phyloP scores from a whole-genome alignment of 2,797 vertebrate species.

The Jordanella pulchra region DNA sequence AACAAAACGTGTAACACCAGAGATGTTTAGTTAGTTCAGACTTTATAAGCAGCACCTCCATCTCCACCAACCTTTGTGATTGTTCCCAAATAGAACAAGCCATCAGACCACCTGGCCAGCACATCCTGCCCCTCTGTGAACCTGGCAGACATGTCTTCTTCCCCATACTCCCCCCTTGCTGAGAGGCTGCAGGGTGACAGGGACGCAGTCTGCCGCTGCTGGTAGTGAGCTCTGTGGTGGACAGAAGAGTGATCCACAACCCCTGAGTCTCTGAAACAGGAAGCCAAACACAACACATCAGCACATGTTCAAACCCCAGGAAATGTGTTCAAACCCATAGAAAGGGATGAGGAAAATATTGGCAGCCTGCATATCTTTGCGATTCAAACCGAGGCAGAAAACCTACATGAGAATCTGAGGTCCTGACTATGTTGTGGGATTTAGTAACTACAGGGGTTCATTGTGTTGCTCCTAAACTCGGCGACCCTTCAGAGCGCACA shows the following conservation, averaged over 20 bases:
- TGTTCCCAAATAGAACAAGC: slow-evolving; percentile 98
- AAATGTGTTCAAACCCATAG: not conserved
- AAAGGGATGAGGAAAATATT: not conserved
- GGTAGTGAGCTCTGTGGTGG: slow-evolving; percentile 88
- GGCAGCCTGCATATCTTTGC: not conserved
- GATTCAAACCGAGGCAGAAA: not conserved
- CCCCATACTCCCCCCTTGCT: slow-evolving; percentile 87
- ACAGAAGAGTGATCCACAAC: slow-evolving; percentile 91
- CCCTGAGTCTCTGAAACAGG: slow-evolving; percentile 87
- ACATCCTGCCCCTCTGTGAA: slow-evolving; percentile 98
- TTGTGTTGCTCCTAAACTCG: slow-evolving; percentile 8
- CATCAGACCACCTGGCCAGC: slow-evolving; percentile 98
- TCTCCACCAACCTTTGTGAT: slow-evolving; percentile 89
- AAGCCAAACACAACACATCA: not conserved
- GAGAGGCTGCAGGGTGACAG: slow-evolving; percentile 85
- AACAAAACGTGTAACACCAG: too few relatives aligned
- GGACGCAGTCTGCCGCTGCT: slow-evolving; percentile 84
- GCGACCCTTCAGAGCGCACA: slow-evolving; percentile 31
- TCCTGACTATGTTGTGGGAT: not conserved
- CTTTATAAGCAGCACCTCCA: not conserved
- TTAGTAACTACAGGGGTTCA: not conserved
- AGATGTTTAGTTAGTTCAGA: too few relatives aligned
- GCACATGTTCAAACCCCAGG: not conserved
- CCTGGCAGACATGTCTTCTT: slow-evolving; percentile 86
- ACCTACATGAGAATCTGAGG: not conserved